A percentile compares a stretch with the other conserved stretches of the same genome.
Evolutionary conservation across 2,888 invertebrate species (phyloP).

Genomic region (Hydrotaea diabolus): DNA sequence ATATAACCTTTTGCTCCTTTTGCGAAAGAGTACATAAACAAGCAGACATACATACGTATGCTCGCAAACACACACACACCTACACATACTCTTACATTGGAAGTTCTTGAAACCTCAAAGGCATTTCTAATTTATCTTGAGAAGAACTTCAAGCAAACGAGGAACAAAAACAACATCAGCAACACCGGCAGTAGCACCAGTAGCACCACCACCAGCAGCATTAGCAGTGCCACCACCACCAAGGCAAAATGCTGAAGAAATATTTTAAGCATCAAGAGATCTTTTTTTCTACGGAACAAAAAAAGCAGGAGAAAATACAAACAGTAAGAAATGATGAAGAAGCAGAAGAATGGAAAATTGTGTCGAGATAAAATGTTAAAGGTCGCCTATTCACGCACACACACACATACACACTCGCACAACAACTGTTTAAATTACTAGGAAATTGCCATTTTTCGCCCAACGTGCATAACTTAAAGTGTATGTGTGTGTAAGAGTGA

Average conservation of each 20-base stretch:
- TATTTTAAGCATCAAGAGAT: neutral
- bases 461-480: no score
- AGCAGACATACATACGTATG: neutral
- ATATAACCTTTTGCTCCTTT: neutral
- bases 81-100: neutral
- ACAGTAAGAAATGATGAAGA: neutral
- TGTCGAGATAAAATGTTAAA: slow-evolving; percentile 31
- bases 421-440: slow-evolving; percentile 27
- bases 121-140: slow-evolving; percentile 39
- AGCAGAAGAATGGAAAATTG: slow-evolving; percentile 3
- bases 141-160: slow-evolving; percentile 10
- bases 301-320: no score
- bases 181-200: neutral
- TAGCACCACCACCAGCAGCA: neutral
- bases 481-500: neutral
- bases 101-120: slow-evolving; percentile 36
- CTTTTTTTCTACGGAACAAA: neutral
- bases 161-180: neutral
- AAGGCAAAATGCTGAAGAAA: neutral
- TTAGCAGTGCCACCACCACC: neutral
- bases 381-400: no score
- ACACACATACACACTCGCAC: no score
- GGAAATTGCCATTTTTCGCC: neutral
- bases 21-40: neutral
- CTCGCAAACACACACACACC: neutral